Percentiles rank a stretch among this genome's conserved stretches.
Conservation (phyloP, 2,797 vertebrate species). For the Propithecus deckenii region DNA sequence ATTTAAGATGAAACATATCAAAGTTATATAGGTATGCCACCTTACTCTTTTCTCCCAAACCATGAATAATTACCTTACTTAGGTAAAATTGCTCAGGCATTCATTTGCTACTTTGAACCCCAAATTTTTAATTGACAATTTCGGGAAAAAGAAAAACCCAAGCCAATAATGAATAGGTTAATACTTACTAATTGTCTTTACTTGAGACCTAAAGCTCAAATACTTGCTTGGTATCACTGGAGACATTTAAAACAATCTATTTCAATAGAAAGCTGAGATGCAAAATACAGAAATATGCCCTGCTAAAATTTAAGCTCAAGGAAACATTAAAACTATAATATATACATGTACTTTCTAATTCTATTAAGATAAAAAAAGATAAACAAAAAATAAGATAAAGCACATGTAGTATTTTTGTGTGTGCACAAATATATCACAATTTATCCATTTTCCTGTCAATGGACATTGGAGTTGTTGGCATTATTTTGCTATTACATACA, state of each 20-base stretch:
- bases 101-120: neutral
- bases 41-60: neutral
- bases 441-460: conserved; percentile 2
- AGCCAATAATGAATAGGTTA: neutral
- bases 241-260: neutral
- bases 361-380: neutral
- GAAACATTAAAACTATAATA: neutral
- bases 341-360: neutral
- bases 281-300: neutral
- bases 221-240: neutral
- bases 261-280: neutral
- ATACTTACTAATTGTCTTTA: neutral
- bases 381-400: neutral
- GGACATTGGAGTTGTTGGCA: neutral
- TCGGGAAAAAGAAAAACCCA: neutral
- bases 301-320: neutral
- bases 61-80: neutral
- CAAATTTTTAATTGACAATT: neutral
- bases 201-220: neutral
- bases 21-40: neutral
- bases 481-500: conserved; percentile 1
- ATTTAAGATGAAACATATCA: neutral
- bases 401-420: neutral
- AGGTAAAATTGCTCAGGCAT: neutral
- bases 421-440: neutral